Evolutionary conservation across 1,140 invertebrate species (phyloP).

Genomic region (Rhynchophorus ferrugineus): DNA sequence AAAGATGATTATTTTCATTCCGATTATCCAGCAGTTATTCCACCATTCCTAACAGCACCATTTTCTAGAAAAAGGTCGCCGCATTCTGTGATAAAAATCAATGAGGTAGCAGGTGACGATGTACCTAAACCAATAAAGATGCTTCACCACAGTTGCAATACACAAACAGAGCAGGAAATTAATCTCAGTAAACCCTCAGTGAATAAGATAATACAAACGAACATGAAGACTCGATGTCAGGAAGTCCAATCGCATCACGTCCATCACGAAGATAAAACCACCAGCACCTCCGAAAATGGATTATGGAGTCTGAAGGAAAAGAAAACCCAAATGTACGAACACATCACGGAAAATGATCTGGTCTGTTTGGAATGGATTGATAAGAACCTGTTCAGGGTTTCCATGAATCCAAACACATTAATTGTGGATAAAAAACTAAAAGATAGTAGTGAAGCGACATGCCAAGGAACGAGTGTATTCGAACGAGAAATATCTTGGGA

Average conservation of each 20-base stretch:
- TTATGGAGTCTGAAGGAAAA: not conserved
- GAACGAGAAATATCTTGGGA: slow-evolving; percentile 16
- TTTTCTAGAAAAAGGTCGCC: not conserved
- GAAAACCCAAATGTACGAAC: slow-evolving; percentile 17
- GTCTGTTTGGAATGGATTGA: slow-evolving; percentile 28
- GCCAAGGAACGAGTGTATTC: slow-evolving; percentile 3
- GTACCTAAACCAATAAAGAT: not conserved
- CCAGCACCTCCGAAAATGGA: not conserved
- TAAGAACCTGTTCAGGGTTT: slow-evolving; percentile 25
- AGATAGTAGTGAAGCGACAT: slow-evolving; percentile 21
- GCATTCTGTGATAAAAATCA: not conserved
- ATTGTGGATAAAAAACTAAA: slow-evolving; percentile 24
- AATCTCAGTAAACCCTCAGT: not conserved
- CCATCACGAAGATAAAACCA: not conserved
- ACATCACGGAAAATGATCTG: slow-evolving; percentile 26
- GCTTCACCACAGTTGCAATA: slow-evolving; percentile 1
- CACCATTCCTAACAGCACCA: not conserved
- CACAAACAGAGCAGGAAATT: not conserved
- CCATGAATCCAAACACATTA: slow-evolving; percentile 23
- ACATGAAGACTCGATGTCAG: not conserved
- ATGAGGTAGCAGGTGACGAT: not conserved
- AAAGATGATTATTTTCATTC: too few species aligned
- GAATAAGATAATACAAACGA: slow-evolving; percentile 1
- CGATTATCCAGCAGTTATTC: not conserved
- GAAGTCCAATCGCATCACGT: not conserved